Evolutionary conservation across 2,797 vertebrate genomes (phyloP), one percentile per base, ranked within the genome.

Genomic region (Falco cherrug): DNA sequence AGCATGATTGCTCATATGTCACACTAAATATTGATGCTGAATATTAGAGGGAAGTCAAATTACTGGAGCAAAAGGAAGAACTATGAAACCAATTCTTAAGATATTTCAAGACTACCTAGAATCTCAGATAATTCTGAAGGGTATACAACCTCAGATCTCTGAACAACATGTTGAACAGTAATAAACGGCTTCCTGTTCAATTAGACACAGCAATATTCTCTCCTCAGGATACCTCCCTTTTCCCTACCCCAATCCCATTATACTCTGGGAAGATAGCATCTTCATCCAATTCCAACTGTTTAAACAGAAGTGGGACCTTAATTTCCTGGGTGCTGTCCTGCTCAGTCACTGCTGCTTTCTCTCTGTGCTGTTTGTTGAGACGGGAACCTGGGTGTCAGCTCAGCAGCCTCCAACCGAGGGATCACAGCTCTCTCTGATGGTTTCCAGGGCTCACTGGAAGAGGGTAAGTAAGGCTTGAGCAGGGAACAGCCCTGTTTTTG

Each of bases 181-280:
- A 84, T 61, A 84, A 95, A 84, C 50, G 59, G 26, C 50, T 91
- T 96, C 90, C 90, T 86, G 68, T 85, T 96, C 91, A 84, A 81
- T 84, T 84, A 95, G 69, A 43, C 69, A 41, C 41, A 78, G 92
- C 81, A 86, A 84, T 78, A 90, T 76, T 95, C 47, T 88, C 19
- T 82, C 65, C 88, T 86, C 0, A 0, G 29, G 77, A 80, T n/a
- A 65, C 57, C 69, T 90, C 70, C 69, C 74, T 88, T 93, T 78
- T 35, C 85, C 69, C n/a, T 48, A n/a, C 22, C 60, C 69, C 76
- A 68, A n/a, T 68, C 33, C 82, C 33, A 50, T 93, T 85, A 60
- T 19, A 35, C 48, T 80, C 43, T 6, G 28, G n/a, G 48, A 75
- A 41, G 39, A 41, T 1, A 74, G 53, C 35, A 64, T 71, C 87